Evolutionary conservation across 1,140 invertebrate species (phyloP), one percentile per base, ranked within the genome.

Genomic region (Contarinia nasturtii): DNA sequence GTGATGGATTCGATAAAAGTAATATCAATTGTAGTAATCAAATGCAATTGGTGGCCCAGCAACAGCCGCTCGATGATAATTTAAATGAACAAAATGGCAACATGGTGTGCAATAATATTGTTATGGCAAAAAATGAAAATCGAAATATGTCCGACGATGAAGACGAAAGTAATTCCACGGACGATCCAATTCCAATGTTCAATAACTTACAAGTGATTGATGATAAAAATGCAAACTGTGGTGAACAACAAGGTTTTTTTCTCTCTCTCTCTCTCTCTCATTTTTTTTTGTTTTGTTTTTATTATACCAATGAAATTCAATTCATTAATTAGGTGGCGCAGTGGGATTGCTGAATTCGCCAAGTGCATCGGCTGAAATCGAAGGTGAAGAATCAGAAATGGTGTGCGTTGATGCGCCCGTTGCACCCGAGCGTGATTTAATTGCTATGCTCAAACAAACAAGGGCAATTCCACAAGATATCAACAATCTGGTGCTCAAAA

Each of bases 331-430:
- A 45, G 61, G 60, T 33, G 73, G 71, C 34, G 75, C 68, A 10
- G 74, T 72, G 10, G 73, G 64, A 44, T 62, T 57, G 44, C 52
- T 71, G 34, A 69, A 74, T 51, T 72, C 72, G 0, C 71, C 74
- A 2, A 61, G 68, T 17, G 74, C 77, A 19, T 73, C 72, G 8
- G 80, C 79, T 0, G 79, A 81, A 65, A 79, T 80, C 21, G 79
- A 79, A 57, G 75, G 70, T 11, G 72, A 77, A 44, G 77, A 80
- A 57, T 74, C 70, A 27, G 77, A 80, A 60, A 68, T 77, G 1
- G 72, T 79, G 8, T 72, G 68, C 21, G 75, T 81, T 18, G 79
- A 82, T 50, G 75, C 76, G n/a, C 79, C 79, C 1, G 71, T 70
- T 1, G 62, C 68, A 36, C 76, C 79, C 5, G 69, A 76, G 55